phyloP scores from a whole-genome alignment of 2,888 invertebrate genomes.

The Salticus scenicus region DNA sequence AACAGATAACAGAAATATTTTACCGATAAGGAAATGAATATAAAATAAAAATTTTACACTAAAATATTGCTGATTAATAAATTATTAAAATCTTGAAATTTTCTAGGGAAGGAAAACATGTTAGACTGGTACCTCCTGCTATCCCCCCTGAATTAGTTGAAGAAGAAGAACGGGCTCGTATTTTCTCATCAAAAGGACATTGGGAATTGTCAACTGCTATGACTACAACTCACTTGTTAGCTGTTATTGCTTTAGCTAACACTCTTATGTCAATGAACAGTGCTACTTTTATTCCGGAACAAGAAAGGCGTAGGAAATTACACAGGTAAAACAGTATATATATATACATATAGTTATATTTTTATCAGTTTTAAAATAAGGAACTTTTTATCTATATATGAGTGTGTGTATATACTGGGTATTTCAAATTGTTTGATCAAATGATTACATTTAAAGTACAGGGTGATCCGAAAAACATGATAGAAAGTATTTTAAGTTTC shows the following conservation, averaged over 20 bases:
- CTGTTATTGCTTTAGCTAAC: constrained; percentile 95
- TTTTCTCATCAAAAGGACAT: constrained; percentile 90
- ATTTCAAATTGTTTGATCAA: too few species aligned
- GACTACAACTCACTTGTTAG: constrained; percentile 95
- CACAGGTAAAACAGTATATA: constrained; percentile 71
- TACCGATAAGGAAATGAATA: too few species aligned
- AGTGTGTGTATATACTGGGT: too few species aligned
- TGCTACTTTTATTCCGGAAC: constrained; percentile 88
- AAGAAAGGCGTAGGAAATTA: constrained; percentile 72
- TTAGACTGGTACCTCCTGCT: constrained; percentile 72
- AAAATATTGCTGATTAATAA: too few species aligned
- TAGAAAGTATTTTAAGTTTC: too few species aligned
- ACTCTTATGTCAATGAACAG: constrained; percentile 97
- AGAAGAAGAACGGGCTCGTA: constrained; percentile 85
- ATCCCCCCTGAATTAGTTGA: constrained; percentile 80
- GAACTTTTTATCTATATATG: too few species aligned
- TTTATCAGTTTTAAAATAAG: not conserved
- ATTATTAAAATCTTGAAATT: too few species aligned
- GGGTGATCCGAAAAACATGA: too few species aligned
- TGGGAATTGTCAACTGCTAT: constrained; percentile 97
- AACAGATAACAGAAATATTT: too few species aligned
- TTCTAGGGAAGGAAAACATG: constrained; percentile 67
- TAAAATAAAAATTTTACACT: too few species aligned
- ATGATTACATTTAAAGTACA: too few species aligned
- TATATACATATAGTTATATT: too few species aligned